Evolutionary conservation across 2,113 vertebrate genomes (phyloP), one percentile per base, ranked within the genome.

Genomic region (Pteronura brasiliensis): DNA sequence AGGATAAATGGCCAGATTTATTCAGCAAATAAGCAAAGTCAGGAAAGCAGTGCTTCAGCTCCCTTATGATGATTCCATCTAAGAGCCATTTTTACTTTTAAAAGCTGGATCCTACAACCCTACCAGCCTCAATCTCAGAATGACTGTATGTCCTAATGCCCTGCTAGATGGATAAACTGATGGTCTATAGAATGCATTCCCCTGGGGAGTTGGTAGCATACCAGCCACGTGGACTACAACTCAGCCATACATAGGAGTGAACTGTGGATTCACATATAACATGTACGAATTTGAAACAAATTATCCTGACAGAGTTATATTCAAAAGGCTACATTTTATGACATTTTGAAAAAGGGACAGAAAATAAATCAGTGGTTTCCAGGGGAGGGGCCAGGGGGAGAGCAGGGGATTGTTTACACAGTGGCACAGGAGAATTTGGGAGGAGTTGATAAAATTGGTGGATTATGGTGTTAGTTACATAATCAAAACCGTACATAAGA

Each of bases 1-100:
- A 95, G 39, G n/a, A 77, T 71, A 90, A 86, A 95, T 82, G 18
- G 76, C 13, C 27, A 76, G 63, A 95, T 82, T 93, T 81, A 80
- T 34, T 93, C 39, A 86, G 25, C 47, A 93, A 81, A 94, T 36
- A 63, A 61, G 93, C 36, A 67, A 61, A 55, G 42, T 87, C 57
- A 90, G 67, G 74, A 82, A 83, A 90, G 59, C 49, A 77, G 25
- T 88, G n/a, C 27, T 93, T 87, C 42, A 94, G 59, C 49, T 90
- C 34, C 57, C 39, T 67, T 63, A 76, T 13, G 18, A 76, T 13
- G 18, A 93, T 6, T 86, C 5, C 42, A 94, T n/a, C 57, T 69
- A 82, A 29, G 23, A 57, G 39, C 11, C 47, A 77, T 77, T 92
- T 95, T 90, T 95, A 15, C 52, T 96, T 90, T 93, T 44, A 86